These are phyloP conservation scores for Montipora capitata DNA, from an alignment of 92 coral and sea anemone species.

Conservation along the genomic window DNA sequence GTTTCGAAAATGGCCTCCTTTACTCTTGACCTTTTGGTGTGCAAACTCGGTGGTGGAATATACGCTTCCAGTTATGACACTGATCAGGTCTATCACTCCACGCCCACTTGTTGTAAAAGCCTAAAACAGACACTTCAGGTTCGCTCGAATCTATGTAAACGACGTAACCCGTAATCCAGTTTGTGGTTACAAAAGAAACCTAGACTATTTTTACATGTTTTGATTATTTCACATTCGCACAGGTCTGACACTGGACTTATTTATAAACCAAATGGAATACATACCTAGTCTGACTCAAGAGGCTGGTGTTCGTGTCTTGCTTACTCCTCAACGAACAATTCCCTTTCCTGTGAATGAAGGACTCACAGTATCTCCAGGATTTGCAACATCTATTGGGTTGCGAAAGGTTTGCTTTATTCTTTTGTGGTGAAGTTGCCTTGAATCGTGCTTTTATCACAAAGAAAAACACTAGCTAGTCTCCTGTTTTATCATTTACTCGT, in stretches of 20 bases:
- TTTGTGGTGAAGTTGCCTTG: neutral
- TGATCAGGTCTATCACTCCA: too few species aligned
- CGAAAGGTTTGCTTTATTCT: constrained; percentile 65
- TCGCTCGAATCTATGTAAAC: too few species aligned
- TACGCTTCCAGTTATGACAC: too few species aligned
- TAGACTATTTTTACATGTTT: neutral
- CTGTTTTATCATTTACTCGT: too few species aligned
- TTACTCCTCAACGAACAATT: constrained; percentile 78
- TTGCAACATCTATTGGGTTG: constrained; percentile 85
- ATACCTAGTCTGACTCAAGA: constrained; percentile 85
- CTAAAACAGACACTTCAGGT: too few species aligned
- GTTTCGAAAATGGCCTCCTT: too few species aligned
- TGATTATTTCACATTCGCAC: neutral
- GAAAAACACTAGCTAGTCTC: too few species aligned
- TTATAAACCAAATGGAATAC: constrained; percentile 88
- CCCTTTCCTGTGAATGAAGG: constrained; percentile 94
- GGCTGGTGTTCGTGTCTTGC: constrained; percentile 91
- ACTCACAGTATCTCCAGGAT: constrained; percentile 85
- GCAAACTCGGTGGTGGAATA: too few species aligned
- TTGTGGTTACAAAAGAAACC: neutral
- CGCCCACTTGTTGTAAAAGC: too few species aligned
- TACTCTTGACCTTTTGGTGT: too few species aligned
- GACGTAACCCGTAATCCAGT: too few species aligned
- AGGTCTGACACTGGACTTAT: constrained; percentile 91
- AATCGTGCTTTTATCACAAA: too few species aligned